Conservation (phyloP, 2,888 invertebrate genomes). For the Meliscaeva auricollis region DNA sequence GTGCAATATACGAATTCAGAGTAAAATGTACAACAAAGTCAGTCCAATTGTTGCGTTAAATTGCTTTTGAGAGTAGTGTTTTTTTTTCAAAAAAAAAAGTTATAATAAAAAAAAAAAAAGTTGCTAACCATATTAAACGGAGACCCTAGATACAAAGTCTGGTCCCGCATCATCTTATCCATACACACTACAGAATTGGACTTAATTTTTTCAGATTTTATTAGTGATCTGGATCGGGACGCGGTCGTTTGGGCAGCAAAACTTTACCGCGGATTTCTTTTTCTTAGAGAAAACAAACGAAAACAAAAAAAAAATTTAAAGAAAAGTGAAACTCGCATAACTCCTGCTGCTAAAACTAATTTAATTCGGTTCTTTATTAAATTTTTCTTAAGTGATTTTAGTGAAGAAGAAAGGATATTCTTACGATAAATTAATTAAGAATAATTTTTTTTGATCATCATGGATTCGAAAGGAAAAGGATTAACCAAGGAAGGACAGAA, state of each 20-base stretch:
- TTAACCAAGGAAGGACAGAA: slow-evolving; percentile 63
- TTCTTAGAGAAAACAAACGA: slow-evolving; percentile 52
- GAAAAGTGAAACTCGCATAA: slow-evolving; percentile 39
- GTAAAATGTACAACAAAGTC: slow-evolving; percentile 65
- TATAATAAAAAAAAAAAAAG: not conserved
- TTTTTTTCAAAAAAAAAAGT: slow-evolving; percentile 28
- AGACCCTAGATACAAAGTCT: slow-evolving; percentile 67
- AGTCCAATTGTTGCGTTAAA: slow-evolving; percentile 72
- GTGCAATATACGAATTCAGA: slow-evolving; percentile 59
- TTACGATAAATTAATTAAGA: not conserved
- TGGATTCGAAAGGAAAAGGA: slow-evolving; percentile 40
- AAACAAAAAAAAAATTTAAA: no score
- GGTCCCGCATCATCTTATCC: slow-evolving; percentile 63
- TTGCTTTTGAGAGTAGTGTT: slow-evolving; percentile 53
- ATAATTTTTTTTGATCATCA: not conserved
- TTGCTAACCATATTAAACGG: slow-evolving; percentile 62
- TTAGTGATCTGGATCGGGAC: slow-evolving; percentile 75
- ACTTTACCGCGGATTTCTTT: slow-evolving; percentile 47
- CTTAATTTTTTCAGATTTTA: slow-evolving; percentile 72
- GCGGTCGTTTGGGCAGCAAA: slow-evolving; percentile 70
- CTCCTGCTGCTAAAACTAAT: not conserved
- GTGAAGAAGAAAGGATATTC: slow-evolving; percentile 11
- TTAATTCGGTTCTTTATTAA: slow-evolving; percentile 7
- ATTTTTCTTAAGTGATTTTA: slow-evolving; percentile 36
- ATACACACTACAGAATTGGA: slow-evolving; percentile 53